Conservation (phyloP, 2,888 invertebrate genomes). For the Pheosia tremula region DNA sequence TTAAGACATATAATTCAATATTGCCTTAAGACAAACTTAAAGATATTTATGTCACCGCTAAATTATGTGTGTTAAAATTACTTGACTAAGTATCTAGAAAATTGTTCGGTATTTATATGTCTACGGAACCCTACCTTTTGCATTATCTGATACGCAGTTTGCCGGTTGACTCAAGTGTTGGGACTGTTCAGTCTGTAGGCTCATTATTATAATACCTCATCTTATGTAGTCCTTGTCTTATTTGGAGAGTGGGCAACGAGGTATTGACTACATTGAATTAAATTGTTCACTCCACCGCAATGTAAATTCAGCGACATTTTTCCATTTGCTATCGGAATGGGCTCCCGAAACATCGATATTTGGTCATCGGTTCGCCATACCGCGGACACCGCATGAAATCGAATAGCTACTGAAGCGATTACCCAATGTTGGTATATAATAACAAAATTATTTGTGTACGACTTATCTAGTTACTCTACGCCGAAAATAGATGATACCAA, state of each 20-base stretch:
- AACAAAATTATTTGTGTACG: slow-evolving; percentile 54
- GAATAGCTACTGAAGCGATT: slow-evolving; percentile 62
- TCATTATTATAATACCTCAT: not conserved
- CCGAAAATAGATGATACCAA: slow-evolving; percentile 11
- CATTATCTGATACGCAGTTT: too few species aligned
- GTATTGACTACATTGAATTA: slow-evolving; percentile 6
- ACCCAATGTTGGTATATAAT: slow-evolving; percentile 51
- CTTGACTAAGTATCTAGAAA: too few species aligned
- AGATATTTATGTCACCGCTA: too few species aligned
- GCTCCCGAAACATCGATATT: slow-evolving; percentile 61
- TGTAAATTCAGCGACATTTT: slow-evolving; percentile 46
- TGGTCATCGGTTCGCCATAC: slow-evolving; percentile 59
- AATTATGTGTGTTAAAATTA: too few species aligned
- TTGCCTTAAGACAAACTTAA: too few species aligned
- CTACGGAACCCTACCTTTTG: too few species aligned
- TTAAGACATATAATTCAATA: too few species aligned
- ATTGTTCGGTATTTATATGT: too few species aligned
- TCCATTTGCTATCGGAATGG: slow-evolving; percentile 55
- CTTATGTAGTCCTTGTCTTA: not conserved
- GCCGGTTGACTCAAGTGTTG: too few species aligned
- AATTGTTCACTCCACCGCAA: slow-evolving; percentile 15
- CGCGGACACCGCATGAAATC: slow-evolving; percentile 66
- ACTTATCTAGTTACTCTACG: slow-evolving; percentile 15
- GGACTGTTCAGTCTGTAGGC: too few species aligned
- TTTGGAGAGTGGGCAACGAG: slow-evolving; percentile 16